Evolutionary conservation across 2,113 vertebrate species (phyloP).

Genomic region (Colius striatus): DNA sequence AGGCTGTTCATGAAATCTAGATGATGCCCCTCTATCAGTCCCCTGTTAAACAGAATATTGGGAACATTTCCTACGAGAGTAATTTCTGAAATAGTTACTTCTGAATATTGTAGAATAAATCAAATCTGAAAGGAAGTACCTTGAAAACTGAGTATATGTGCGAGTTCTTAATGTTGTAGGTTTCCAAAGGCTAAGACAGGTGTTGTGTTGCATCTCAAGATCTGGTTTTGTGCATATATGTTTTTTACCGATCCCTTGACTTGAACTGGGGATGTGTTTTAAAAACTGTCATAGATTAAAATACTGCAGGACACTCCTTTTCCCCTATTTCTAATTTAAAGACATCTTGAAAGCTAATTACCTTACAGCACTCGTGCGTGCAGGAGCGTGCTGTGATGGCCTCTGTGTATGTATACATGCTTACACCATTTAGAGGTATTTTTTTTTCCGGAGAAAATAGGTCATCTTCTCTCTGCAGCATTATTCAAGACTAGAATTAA

Average conservation of each 20-base stretch:
- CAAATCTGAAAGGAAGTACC: not conserved
- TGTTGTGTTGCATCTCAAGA: not conserved
- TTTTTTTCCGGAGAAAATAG: constrained; percentile 36
- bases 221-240: not conserved
- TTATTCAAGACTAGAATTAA: constrained; percentile 1
- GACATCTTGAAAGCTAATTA: not conserved
- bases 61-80: not conserved
- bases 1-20: not conserved
- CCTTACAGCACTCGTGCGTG: not conserved
- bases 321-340: not conserved
- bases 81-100: not conserved
- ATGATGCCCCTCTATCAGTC: not conserved
- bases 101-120: not conserved
- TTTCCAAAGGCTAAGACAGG: not conserved
- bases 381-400: not conserved
- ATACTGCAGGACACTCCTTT: not conserved
- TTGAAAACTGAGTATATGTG: not conserved
- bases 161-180: not conserved
- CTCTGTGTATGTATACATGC: not conserved
- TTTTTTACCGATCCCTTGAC: not conserved
- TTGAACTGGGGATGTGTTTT: not conserved
- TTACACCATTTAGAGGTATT: not conserved
- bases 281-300: not conserved
- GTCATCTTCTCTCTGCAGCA: constrained; percentile 14
- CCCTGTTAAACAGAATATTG: not conserved